phyloP scores from a whole-genome alignment of 2,797 vertebrate genomes.

The Hyperoplus immaculatus region DNA sequence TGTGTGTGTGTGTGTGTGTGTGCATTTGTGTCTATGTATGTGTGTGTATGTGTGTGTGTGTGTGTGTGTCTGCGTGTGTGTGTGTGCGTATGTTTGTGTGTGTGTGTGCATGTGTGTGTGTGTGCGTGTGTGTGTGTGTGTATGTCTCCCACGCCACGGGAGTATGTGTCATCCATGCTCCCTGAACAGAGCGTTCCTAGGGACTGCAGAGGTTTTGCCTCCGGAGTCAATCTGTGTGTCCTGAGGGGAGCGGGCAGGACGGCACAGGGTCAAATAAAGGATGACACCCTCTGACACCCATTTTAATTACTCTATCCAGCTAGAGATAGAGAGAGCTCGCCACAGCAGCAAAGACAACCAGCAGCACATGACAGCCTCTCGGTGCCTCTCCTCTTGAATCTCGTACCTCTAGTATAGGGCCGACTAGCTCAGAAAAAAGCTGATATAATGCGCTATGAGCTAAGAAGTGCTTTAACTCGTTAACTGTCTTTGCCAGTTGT shows the following conservation, averaged over 20 bases:
- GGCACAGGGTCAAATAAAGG: conserved; percentile 70
- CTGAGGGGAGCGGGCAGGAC: conserved; percentile 49
- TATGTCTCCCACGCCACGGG: conserved; percentile 32
- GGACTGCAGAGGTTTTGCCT: conserved; percentile 68
- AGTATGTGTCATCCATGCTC: conserved; percentile 71
- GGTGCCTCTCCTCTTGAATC: conserved; percentile 52
- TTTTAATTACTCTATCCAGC: conserved; percentile 78
- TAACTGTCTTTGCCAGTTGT: conserved; percentile 51
- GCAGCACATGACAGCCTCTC: conserved; percentile 46
- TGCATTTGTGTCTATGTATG: too few relatives aligned
- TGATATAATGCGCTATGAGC: conserved; percentile 66
- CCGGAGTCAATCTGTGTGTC: conserved; percentile 41
- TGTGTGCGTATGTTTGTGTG: conserved; percentile 7
- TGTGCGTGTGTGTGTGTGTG: background rate
- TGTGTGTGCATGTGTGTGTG: background rate
- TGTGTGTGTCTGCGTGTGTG: background rate
- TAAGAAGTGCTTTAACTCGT: conserved; percentile 52
- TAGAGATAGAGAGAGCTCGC: conserved; percentile 38
- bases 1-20: background rate
- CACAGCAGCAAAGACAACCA: background rate
- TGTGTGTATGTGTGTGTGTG: background rate
- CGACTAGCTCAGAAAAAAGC: conserved; percentile 43
- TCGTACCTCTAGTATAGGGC: conserved; percentile 40
- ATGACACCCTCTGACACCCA: conserved; percentile 66
- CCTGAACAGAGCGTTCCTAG: conserved; percentile 58